Conservation (phyloP, 1,140 invertebrate genomes). For the Teleogryllus occipitalis region DNA sequence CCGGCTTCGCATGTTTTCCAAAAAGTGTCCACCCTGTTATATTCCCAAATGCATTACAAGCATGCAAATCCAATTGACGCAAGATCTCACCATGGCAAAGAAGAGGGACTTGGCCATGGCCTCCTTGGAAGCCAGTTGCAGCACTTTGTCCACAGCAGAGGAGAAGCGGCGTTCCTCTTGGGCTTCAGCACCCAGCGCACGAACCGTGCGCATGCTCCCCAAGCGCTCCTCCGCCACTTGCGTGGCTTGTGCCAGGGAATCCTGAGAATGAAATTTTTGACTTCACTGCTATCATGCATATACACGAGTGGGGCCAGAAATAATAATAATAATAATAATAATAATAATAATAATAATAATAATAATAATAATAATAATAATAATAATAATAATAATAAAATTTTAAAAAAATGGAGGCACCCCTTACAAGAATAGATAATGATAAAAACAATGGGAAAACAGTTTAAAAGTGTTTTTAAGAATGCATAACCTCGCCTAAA, state of each 20-base stretch:
- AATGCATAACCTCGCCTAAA: too few species aligned
- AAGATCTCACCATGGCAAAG: constrained; percentile 71
- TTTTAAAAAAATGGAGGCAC: not conserved
- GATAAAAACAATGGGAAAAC: not conserved
- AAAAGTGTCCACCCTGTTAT: not conserved
- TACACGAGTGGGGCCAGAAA: not conserved
- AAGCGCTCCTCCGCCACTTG: constrained; percentile 88
- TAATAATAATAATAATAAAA: not conserved
- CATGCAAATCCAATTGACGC: not conserved
- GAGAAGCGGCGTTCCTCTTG: constrained; percentile 66
- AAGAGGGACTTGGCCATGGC: constrained; percentile 79
- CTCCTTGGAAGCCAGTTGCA: constrained; percentile 78
- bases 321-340: constrained; percentile 13
- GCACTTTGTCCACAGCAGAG: constrained; percentile 59
- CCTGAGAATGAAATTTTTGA: constrained; percentile 41
- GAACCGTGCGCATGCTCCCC: constrained; percentile 88
- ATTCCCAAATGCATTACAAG: not conserved
- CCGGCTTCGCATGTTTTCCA: too few species aligned
- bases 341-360: constrained; percentile 8
- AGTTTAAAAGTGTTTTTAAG: not conserved
- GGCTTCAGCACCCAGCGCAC: constrained; percentile 80
- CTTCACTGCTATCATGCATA: not conserved
- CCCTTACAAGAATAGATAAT: not conserved
- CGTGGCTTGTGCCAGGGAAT: constrained; percentile 72
- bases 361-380: not conserved